phyloP scores from a whole-genome alignment of 2,888 invertebrate genomes.

The Theodoxus fluviatilis region DNA sequence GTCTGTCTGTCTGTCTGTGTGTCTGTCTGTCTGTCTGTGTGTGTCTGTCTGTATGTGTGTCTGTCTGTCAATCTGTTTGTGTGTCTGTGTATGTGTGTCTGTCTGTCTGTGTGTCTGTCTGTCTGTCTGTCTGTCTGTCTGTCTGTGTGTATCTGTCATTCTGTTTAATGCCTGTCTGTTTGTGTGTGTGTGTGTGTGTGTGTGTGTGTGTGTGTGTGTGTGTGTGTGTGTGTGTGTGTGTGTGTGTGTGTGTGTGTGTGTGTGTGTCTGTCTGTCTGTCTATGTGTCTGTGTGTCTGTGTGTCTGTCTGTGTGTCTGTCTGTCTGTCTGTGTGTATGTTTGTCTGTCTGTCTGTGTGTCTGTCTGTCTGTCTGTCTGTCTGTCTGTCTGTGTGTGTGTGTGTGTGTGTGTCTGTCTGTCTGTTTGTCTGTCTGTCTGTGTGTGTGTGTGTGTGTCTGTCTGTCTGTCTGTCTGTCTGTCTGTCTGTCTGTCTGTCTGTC shows the following conservation, averaged over 20 bases:
- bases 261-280: conserved; percentile 5
- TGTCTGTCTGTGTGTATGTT: background rate
- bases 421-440: background rate
- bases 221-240: conserved; percentile 8
- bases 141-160: background rate
- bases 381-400: too few species aligned
- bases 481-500: background rate
- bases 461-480: conserved; percentile 12
- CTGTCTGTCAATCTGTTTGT: background rate
- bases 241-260: conserved; percentile 18
- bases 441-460: conserved; percentile 8
- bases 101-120: conserved; percentile 12
- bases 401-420: background rate
- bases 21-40: conserved; percentile 17
- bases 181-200: too few species aligned
- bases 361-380: too few species aligned
- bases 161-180: too few species aligned
- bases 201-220: background rate
- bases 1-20: background rate
- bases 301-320: background rate
- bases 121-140: background rate
- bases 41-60: conserved; percentile 4
- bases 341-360: background rate
- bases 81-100: background rate
- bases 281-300: background rate